Evolutionary conservation across 1,140 invertebrate genomes (phyloP).

Genomic region (Sminthurinus signatus): DNA sequence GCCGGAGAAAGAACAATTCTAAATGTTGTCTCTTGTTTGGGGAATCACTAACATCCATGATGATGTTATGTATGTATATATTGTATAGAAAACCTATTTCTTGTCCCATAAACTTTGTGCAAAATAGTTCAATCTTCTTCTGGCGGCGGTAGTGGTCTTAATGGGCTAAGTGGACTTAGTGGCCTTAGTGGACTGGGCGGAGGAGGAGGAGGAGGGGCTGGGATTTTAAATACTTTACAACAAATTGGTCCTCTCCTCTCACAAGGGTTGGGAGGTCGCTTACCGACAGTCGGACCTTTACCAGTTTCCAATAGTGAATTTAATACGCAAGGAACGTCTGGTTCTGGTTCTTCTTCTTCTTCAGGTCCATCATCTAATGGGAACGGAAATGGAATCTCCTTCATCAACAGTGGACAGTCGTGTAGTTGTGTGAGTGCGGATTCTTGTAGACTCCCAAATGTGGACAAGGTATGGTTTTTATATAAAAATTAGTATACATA

Average conservation of each 20-base stretch:
- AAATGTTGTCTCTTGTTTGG: too few species aligned
- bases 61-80: too few species aligned
- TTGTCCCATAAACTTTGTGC: too few species aligned
- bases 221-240: not conserved
- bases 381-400: not conserved
- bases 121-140: too few species aligned
- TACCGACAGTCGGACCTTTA: not conserved
- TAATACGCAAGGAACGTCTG: constrained; percentile 4
- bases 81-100: too few species aligned
- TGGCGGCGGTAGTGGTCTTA: too few species aligned
- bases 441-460: constrained; percentile 19
- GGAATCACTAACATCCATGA: too few species aligned
- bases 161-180: too few species aligned
- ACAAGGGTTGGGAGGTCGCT: not conserved
- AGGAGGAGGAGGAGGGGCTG: not conserved
- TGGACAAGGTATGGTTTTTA: constrained; percentile 10
- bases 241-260: not conserved
- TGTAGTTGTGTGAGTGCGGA: constrained; percentile 20
- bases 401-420: not conserved
- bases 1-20: too few species aligned
- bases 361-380: not conserved
- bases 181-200: not conserved
- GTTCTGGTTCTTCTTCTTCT: not conserved
- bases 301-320: constrained; percentile 3
- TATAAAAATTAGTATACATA: too few species aligned